Evolutionary conservation across 2,113 vertebrate genomes (phyloP).

Genomic region (Phalacrocorax aristotelis): DNA sequence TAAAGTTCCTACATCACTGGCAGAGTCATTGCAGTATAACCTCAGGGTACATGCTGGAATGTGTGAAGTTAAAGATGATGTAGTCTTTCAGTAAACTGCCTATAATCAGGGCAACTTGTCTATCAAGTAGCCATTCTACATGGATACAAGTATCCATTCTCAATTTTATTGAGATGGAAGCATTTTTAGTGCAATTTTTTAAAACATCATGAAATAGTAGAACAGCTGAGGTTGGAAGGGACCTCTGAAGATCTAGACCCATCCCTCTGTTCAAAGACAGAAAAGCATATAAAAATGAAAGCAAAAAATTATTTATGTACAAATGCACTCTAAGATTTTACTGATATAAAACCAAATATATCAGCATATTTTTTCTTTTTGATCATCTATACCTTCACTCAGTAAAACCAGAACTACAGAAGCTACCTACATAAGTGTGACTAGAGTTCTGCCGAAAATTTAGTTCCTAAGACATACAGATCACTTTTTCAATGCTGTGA

Average conservation of each 20-base stretch:
- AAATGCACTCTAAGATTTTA: neutral
- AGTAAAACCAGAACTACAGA: neutral
- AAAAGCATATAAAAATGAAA: neutral
- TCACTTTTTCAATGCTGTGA: neutral
- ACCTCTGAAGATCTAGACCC: neutral
- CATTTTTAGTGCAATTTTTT: neutral
- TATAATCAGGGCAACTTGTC: neutral
- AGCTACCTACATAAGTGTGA: neutral
- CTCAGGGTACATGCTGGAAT: neutral
- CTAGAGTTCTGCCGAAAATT: neutral
- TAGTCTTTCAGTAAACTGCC: neutral
- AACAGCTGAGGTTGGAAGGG: neutral
- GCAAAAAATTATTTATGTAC: rapidly evolving
- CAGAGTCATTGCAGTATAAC: neutral
- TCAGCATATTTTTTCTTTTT: neutral
- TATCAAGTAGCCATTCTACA: neutral
- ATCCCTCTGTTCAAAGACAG: neutral
- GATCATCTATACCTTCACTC: neutral
- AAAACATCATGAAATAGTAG: neutral
- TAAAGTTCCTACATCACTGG: neutral
- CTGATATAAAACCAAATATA: neutral
- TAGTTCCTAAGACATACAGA: neutral
- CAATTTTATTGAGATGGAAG: neutral
- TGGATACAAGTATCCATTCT: neutral
- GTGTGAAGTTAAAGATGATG: neutral